A percentile compares a stretch with the other conserved stretches of the same genome.
phyloP scores from a whole-genome alignment of 2,888 invertebrate genomes.

The Andrena camellia region DNA sequence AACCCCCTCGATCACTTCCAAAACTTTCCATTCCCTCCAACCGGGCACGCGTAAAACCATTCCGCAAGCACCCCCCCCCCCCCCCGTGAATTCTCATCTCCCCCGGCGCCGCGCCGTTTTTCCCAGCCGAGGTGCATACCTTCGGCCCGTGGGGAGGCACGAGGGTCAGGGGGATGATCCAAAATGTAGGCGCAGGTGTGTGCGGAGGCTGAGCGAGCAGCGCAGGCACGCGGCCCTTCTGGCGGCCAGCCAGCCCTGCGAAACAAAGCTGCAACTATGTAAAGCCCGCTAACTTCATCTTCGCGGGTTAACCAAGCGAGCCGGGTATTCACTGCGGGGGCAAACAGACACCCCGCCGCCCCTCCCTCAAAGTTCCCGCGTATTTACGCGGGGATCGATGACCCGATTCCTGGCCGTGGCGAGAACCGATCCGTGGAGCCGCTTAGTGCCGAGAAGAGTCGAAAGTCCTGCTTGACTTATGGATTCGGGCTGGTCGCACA shows the following conservation, averaged over 20 bases:
- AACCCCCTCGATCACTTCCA: not conserved
- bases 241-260: constrained; percentile 78
- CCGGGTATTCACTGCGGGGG: constrained; percentile 40
- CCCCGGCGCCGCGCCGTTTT: constrained; percentile 31
- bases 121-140: constrained; percentile 30
- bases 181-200: constrained; percentile 36
- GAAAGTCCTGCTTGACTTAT: constrained; percentile 49
- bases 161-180: not conserved
- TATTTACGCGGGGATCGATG: constrained; percentile 57
- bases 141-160: constrained; percentile 54
- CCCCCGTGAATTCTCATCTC: constrained; percentile 47
- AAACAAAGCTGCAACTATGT: constrained; percentile 82
- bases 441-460: constrained; percentile 37
- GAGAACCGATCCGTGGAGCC: constrained; percentile 18
- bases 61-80: not conserved
- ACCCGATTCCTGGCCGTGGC: constrained; percentile 46
- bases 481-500: constrained; percentile 20
- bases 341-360: constrained; percentile 37
- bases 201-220: not conserved
- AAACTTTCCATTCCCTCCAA: not conserved
- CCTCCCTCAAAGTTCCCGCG: constrained; percentile 41
- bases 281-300: constrained; percentile 78
- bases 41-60: not conserved
- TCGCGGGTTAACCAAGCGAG: constrained; percentile 76
- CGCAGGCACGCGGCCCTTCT: constrained; percentile 61